Evolutionary conservation across 2,113 vertebrate genomes (phyloP), one percentile per base, ranked within the genome.

Genomic region (Oryzias curvinotus): DNA sequence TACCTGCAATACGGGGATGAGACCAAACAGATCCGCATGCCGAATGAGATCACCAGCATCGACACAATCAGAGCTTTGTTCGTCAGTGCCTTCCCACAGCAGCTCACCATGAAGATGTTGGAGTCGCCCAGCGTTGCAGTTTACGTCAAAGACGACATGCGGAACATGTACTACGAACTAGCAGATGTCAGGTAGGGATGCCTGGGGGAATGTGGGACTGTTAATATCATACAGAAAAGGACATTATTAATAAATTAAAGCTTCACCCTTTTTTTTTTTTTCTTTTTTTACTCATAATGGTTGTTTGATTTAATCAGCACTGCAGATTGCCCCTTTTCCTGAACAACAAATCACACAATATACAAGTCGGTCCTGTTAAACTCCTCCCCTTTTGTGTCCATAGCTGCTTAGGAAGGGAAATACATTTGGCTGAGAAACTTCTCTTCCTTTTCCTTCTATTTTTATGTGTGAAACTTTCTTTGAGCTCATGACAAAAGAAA

Each of bases 61-160:
- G 97, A 99, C 90, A 99, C 97, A 1, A 93, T 99, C 82, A 93
- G 95, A 68, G 97, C 97, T 66, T 94, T 99, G 87, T 99, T 99
- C 25, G 96, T 99, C 89, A 94, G 96, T 93, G 96, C 96, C 93
- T 99, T 99, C 77, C 94, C 95, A 0, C 95, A 97, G 92, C 96
- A 96, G 78, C 94, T 99, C 88, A 95, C 89, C 19, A 98, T 99
- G 96, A 96, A 96, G 87, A 95, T 97, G 91, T 78, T 99, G 87
- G 96, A 98, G 79, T 98, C 97, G 0, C 97, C 96, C 57, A 96
- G 93, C 56, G 91, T 97, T 1, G 96, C 96, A 47, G 93, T 99
- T 83, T 99, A 96, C 67, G 95, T 98, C 87, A 98, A 98, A 85
- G 97, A 99, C 28, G 95, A 98, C 77, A 94, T 94, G 90, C 93